Evolutionary conservation across 2,797 vertebrate species (phyloP), one percentile per base, ranked within the genome.

Genomic region (Steatocranus sp.): DNA sequence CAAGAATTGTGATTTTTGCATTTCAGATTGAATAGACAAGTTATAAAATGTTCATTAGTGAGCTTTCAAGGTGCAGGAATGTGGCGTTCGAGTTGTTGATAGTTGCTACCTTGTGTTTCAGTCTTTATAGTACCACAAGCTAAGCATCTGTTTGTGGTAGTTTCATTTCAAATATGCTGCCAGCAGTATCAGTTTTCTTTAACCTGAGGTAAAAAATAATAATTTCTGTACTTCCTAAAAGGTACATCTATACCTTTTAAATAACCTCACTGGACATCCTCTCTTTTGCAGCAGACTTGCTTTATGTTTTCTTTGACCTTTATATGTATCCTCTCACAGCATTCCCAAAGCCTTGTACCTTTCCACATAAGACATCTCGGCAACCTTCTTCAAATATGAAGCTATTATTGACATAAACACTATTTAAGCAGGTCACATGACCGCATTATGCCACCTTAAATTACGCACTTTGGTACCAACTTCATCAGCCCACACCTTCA

Each of bases 151-250:
- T 43, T 73, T 70, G 23, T 1, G 9, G 10, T 27, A 18, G 66
- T 46, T 70, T 70, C 6, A 46, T 48, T 46, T 30, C 15, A 70
- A 46, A 46, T 70, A 41, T 41, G 15, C 14, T 43, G 4, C 8
- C 25, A 46, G 38, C 38, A 0, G 38, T 0, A 17, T 43, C 38
- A 70, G 14, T 70, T 11, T 27, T 0, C 63, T 43, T 68, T 43
- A 68, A 27, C 20, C 38, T 17, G 14, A 43, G 36, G 20, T 17
- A 41, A 66, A 38, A 10, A 70, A 66, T 4, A 9, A 38, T 23
- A 2, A 68, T 17, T 46, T 46, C 8, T 46, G 23, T 70, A 7
- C 10, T 46, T 46, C 41, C 3, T 1, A 73, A 48, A 73, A 73
- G 41, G 9, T 48, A 30, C 30, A 27, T 43, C 4, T 70, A 0